Evolutionary conservation across 2,888 invertebrate genomes (phyloP), one percentile per base, ranked within the genome.

Genomic region (Trissoscelio sp.): DNA sequence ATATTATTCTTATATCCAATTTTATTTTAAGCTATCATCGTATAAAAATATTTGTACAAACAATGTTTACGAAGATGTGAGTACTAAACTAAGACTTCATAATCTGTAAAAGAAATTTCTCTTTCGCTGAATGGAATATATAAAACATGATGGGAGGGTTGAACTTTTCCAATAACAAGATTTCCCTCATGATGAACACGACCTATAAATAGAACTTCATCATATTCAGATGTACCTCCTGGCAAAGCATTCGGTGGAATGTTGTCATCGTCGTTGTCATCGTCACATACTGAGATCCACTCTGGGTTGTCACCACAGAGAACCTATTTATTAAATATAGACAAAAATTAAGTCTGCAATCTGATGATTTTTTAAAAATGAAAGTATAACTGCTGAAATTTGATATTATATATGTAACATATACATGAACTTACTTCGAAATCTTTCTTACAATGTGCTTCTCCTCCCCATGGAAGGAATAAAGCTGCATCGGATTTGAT

Each of bases 61-160:
- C n/a, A n/a, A n/a, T n/a, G n/a, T n/a, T n/a, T n/a, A n/a, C n/a
- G n/a, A n/a, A n/a, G n/a, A n/a, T n/a, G n/a, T n/a, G n/a, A n/a
- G n/a, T n/a, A n/a, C n/a, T n/a, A n/a, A n/a, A 94, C 92, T 75
- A 97, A 94, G 85, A 97, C 92, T 92, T 97, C 97, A 89, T 95
- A 97, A 62, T 96, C 95, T n/a, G 94, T 93, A 93, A 95, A 96
- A 58, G 95, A 94, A 73, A 96, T 91, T 89, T 97, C 97, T 86
- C 95, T 93, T 48, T 97, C 97, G 0, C 92, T 96, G 89, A 94
- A 97, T 11, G 97, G 94, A 91, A 97, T 96, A 93, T 97, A 97
- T 90, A 96, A 95, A 66, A 95, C 95, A 22, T 94, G 95, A 88
- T 97, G 97, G 7, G 96, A 96, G 37, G 95, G 95, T 87, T 97